Conservation (phyloP, 2,797 vertebrate species). For the Pipistrellus kuhlii region DNA sequence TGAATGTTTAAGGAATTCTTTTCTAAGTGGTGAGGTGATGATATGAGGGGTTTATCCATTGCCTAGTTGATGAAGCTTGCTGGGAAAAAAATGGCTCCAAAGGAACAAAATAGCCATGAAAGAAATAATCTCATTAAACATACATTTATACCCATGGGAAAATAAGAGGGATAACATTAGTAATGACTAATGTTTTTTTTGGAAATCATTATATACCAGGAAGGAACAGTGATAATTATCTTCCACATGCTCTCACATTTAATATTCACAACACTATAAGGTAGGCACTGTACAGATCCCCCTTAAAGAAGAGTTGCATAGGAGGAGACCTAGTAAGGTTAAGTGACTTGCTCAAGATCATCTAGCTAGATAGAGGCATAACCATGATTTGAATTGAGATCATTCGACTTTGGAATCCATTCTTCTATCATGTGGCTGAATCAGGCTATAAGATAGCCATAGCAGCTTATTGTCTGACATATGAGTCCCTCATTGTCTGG, state of each 20-base stretch:
- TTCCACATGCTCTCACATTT: background rate
- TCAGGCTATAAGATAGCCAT: background rate
- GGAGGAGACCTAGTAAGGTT: background rate
- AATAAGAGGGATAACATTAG: background rate
- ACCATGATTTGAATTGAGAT: background rate
- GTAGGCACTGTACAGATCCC: background rate
- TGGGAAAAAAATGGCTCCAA: background rate
- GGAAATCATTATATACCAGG: background rate
- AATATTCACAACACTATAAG: background rate
- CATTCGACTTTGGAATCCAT: background rate
- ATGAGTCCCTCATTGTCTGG: background rate
- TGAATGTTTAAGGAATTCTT: background rate
- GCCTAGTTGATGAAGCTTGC: background rate
- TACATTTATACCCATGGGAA: background rate
- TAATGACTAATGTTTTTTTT: background rate
- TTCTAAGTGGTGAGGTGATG: background rate
- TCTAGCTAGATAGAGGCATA: background rate
- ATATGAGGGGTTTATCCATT: background rate
- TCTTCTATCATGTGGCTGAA: background rate
- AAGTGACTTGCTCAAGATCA: background rate
- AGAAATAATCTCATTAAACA: background rate
- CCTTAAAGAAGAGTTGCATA: background rate
- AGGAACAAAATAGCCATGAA: background rate
- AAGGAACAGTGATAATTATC: background rate
- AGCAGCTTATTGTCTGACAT: background rate